These are phyloP conservation scores for Pterophyllum scalare DNA, from an alignment of 2,113 vertebrate genomes.

Conservation along the genomic window DNA sequence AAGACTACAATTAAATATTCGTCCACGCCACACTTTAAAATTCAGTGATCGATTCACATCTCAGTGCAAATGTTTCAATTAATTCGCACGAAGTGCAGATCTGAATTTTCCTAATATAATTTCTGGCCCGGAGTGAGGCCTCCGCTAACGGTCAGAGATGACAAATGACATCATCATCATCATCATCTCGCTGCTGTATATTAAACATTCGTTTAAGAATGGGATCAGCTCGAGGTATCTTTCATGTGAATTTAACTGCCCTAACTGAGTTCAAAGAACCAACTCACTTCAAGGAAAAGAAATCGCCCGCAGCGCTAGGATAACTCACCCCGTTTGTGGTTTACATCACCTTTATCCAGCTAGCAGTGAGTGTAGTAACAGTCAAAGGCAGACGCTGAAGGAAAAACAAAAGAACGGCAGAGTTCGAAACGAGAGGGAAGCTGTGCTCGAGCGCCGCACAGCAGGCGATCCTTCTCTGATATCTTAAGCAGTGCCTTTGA, in stretches of 20 bases:
- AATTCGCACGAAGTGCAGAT: conserved; percentile 19
- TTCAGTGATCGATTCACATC: conserved; percentile 26
- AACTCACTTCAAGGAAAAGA: conserved; percentile 30
- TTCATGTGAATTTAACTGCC: conserved; percentile 48
- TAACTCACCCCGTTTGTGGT: conserved; percentile 9
- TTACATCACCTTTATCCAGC: conserved; percentile 37
- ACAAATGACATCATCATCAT: conserved; percentile 65
- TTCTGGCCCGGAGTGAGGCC: conserved; percentile 39
- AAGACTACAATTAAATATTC: background rate
- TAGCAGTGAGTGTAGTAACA: conserved; percentile 24
- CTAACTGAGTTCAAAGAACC: conserved; percentile 52
- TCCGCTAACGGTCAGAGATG: conserved; percentile 44
- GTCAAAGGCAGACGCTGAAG: conserved; percentile 3
- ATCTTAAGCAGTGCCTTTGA: conserved; percentile 65
- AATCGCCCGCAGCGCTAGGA: background rate
- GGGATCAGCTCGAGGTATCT: conserved; percentile 27
- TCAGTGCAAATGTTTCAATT: conserved; percentile 30
- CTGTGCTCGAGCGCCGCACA: conserved; percentile 30
- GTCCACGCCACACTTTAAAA: background rate
- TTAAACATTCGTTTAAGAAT: conserved; percentile 57
- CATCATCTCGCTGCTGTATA: conserved; percentile 35
- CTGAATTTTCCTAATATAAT: conserved; percentile 47
- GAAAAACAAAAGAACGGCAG: conserved; percentile 50
- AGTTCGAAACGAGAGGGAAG: conserved; percentile 43
- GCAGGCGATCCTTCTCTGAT: conserved; percentile 58